Base-by-base conservation (phyloP, 2,888 invertebrate genomes). In the Diaperis boleti region DNA sequence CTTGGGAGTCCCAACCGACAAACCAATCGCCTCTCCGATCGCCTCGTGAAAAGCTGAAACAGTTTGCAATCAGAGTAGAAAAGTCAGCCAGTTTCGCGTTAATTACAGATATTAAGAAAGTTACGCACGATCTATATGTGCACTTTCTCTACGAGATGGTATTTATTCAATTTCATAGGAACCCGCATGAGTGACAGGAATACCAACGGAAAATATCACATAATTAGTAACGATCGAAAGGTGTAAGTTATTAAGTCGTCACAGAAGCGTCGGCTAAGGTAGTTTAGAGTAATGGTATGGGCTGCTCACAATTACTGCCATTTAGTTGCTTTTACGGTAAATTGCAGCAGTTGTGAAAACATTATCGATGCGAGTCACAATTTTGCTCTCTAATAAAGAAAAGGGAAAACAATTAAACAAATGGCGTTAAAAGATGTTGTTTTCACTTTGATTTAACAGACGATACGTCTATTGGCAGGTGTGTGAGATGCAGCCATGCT, bases 1-100 rank as follows among this genome's bases (percentile, higher is more conserved):
- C 60, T 88, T 88, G 0, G 95, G 94, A 0, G 95, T 94, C 0
- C 91, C 87, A 0, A 94, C 90, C 0, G 95, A 94, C 0, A 96
- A 84, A 0, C 93, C 91, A 17, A 96, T 88, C 0, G 94, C 91
- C 81, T 96, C 96, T 0, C 96, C 96, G 10, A 96, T 87, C 0
- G 95, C 96, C 81, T 96, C 96, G 78, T 96, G 96, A 78, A 96
- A 96, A 69, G 94, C 96, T 89, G 83, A 2, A 75, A 77, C 39
- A 29, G 10, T 18, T 39, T 8, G n/a, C n/a, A n/a, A n/a, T n/a
- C n/a, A n/a, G n/a, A n/a, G n/a, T 11, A 13, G 13, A 47, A 41
- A 39, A 6, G 14, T 31, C 37, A 57, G 26, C 14, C 13, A n/a
- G 49, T 52, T 59, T 59, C 59, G 59, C 52, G 18, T 60, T 64